Conservation (phyloP, 2,113 vertebrate genomes). For the Daboia siamensis region DNA sequence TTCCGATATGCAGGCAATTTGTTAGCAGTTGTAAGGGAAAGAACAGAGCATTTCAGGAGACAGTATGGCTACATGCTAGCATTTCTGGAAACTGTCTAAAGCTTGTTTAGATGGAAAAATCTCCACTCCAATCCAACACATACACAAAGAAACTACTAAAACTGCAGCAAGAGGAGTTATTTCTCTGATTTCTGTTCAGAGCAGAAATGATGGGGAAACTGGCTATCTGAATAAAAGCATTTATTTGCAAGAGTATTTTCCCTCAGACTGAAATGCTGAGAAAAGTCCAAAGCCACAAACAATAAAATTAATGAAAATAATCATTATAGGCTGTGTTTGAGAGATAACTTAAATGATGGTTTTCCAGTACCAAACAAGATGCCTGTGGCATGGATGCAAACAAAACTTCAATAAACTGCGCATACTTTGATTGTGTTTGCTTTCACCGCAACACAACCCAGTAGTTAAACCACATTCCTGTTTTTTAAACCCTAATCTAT, state of each 20-base stretch:
- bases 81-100: conserved; percentile 21
- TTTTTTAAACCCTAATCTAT: neutral
- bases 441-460: neutral
- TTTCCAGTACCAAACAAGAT: neutral
- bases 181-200: neutral
- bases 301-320: neutral
- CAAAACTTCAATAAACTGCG: neutral
- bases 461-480: neutral
- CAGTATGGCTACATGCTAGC: conserved; percentile 18
- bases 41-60: conserved; percentile 28
- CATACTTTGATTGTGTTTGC: neutral
- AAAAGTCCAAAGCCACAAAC: neutral
- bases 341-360: neutral
- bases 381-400: neutral
- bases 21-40: conserved; percentile 11
- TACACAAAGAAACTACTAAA: conserved; percentile 18
- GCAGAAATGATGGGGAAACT: neutral
- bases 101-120: conserved; percentile 29
- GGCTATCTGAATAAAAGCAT: neutral
- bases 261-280: neutral
- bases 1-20: conserved; percentile 2
- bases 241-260: neutral
- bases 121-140: conserved; percentile 25
- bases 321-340: neutral
- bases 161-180: neutral